A percentile compares a stretch with the other conserved stretches of the same genome.
These are phyloP conservation scores for Drosophila yooni DNA, from an alignment of 2,888 invertebrate species.

Conservation along the genomic window DNA sequence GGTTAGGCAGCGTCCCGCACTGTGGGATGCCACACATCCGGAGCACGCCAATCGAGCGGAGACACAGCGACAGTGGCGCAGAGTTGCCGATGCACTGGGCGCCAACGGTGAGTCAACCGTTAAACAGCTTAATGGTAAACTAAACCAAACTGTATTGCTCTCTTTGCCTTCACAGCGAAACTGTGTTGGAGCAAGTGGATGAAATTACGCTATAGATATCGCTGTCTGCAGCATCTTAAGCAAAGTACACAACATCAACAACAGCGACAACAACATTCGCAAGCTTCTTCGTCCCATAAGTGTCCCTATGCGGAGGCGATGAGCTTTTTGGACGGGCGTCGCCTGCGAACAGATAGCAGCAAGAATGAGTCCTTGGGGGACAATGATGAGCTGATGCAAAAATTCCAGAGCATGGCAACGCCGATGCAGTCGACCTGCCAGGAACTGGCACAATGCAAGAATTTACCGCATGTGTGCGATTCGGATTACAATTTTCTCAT, in stretches of 20 bases:
- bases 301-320: constrained; percentile 58
- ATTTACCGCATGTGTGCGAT: constrained; percentile 76
- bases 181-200: constrained; percentile 81
- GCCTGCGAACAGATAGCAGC: constrained; percentile 45
- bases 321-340: constrained; percentile 57
- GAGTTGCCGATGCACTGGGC: constrained; percentile 61
- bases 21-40: constrained; percentile 74
- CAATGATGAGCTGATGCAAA: constrained; percentile 75
- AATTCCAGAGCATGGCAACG: constrained; percentile 77
- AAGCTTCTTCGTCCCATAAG: constrained; percentile 23
- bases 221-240: constrained; percentile 45
- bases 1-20: constrained; percentile 69
- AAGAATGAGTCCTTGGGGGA: constrained; percentile 59
- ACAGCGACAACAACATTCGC: constrained; percentile 21
- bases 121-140: constrained; percentile 4
- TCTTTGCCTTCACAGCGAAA: constrained; percentile 63
- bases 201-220: constrained; percentile 72
- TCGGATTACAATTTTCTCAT: constrained; percentile 82
- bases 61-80: constrained; percentile 67
- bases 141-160: constrained; percentile 6
- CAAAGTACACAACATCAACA: constrained; percentile 24
- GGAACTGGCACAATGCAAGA: constrained; percentile 76
- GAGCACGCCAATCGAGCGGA: constrained; percentile 70
- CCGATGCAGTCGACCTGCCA: constrained; percentile 80
- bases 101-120: constrained; percentile 66